These are phyloP conservation scores for Timema cristinae DNA, from an alignment of 2,888 invertebrate species.

Conservation along the genomic window DNA sequence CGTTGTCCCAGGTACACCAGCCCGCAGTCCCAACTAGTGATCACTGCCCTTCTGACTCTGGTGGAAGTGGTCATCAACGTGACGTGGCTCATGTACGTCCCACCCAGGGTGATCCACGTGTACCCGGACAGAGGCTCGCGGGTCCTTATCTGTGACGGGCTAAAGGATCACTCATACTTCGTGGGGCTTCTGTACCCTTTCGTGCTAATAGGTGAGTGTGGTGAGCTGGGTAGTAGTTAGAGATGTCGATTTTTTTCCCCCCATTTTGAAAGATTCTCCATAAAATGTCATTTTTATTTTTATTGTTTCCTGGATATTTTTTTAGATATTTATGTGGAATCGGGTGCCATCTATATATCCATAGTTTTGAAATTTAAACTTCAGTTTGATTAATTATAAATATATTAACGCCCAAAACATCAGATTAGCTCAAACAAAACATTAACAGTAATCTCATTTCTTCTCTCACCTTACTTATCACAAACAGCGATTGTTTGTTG, in stretches of 20 bases:
- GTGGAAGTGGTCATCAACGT: constrained; percentile 49
- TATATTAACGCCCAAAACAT: no score
- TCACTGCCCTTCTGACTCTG: constrained; percentile 48
- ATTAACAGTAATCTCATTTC: no score
- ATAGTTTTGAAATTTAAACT: no score
- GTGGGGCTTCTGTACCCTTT: constrained; percentile 52
- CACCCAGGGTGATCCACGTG: constrained; percentile 44
- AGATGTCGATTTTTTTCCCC: neutral
- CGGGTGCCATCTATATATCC: no score
- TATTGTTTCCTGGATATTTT: neutral
- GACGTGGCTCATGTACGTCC: constrained; percentile 48
- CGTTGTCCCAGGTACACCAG: constrained; percentile 44
- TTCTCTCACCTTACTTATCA: no score
- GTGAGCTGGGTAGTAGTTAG: neutral
- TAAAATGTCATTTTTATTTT: neutral
- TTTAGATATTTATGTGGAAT: no score
- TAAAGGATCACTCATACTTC: constrained; percentile 49
- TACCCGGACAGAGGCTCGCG: constrained; percentile 43
- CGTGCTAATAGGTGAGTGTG: constrained; percentile 45
- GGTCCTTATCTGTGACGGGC: constrained; percentile 45
- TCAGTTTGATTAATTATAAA: no score
- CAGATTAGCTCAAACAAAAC: no score
- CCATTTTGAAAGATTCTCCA: no score
- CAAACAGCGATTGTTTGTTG: no score
- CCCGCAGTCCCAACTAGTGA: constrained; percentile 49